Percentiles rank a stretch among this genome's conserved stretches.
Conservation (phyloP, 2,113 vertebrate genomes). For the Nettapus auritus region DNA sequence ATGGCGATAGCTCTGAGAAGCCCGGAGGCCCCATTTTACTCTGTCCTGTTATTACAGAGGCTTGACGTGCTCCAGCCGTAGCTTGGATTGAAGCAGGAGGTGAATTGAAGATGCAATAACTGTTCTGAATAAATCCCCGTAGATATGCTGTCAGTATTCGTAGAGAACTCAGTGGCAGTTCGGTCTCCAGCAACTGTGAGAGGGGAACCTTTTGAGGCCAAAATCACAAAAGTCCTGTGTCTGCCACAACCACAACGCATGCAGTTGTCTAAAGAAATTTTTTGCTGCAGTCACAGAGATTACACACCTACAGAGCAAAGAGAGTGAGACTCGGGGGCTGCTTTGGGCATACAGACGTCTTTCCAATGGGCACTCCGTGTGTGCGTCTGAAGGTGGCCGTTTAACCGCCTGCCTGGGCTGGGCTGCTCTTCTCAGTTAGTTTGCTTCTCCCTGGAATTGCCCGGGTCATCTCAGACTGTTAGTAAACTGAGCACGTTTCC, state of each 20-base stretch:
- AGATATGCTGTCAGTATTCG: not conserved
- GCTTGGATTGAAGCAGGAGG: not conserved
- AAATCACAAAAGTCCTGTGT: not conserved
- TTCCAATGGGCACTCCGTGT: not conserved
- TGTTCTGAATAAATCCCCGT: not conserved
- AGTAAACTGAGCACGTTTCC: not conserved
- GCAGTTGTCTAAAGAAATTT: not conserved
- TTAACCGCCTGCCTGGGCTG: not conserved
- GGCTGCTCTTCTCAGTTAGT: not conserved
- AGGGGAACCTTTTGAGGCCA: not conserved
- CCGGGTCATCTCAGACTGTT: not conserved
- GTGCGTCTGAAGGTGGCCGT: not conserved
- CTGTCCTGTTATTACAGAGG: not conserved
- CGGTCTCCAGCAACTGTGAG: accelerated
- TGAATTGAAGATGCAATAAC: not conserved
- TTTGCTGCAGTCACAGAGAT: not conserved
- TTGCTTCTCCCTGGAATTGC: not conserved
- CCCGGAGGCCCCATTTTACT: not conserved
- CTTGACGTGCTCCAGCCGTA: not conserved
- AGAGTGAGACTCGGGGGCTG: not conserved
- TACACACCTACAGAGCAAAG: not conserved
- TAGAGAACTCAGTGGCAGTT: not conserved
- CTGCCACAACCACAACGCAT: not conserved
- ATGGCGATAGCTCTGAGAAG: not conserved
- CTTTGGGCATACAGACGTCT: not conserved